Evolutionary conservation across 1,140 invertebrate species (phyloP), one percentile per base, ranked within the genome.

Genomic region (Drosophila bipectinata): DNA sequence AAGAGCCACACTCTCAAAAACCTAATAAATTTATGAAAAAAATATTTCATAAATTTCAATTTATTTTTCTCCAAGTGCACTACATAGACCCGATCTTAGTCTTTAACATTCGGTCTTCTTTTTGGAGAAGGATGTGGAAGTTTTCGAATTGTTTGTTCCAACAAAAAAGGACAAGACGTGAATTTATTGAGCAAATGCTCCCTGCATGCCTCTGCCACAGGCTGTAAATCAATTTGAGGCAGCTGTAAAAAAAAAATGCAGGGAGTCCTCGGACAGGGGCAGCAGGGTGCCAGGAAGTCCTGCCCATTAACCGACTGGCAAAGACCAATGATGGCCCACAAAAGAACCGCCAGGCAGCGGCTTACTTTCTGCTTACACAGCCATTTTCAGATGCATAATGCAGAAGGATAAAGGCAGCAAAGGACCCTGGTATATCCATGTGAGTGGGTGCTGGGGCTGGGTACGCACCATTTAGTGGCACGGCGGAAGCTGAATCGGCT

Each of bases 381-480:
- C 52, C 76, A 73, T 87, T 85, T 85, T 72, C 73, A 59, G 78
- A 87, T 85, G 82, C 82, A 87, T 87, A 87, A 85, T 87, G 79
- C 69, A 87, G 57, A 26, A 39, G 58, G 37, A 67, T 49, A 9
- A 9, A 37, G 41, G 45, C 21, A 30, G 32, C 15, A 21, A 53
- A 41, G 15, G 44, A 18, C 28, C 39, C 57, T 15, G 39, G 39
- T 56, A 54, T 60, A 56, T 67, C 28, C 52, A 64, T 52, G 56
- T 82, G 61, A 37, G 34, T 37, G 34, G 32, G 32, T 72, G 52
- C 54, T 47, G 18, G 55, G 61, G 55, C 63, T 69, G 55, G 44
- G 44, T 44, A 66, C 55, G 69, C 68, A 71, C 77, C 79, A 83
- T 84, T 83, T 84, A 85, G 64, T 63, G 37, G 26, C 51, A 76